Base-by-base conservation (phyloP, 2,113 vertebrate species). In the human region DNA sequence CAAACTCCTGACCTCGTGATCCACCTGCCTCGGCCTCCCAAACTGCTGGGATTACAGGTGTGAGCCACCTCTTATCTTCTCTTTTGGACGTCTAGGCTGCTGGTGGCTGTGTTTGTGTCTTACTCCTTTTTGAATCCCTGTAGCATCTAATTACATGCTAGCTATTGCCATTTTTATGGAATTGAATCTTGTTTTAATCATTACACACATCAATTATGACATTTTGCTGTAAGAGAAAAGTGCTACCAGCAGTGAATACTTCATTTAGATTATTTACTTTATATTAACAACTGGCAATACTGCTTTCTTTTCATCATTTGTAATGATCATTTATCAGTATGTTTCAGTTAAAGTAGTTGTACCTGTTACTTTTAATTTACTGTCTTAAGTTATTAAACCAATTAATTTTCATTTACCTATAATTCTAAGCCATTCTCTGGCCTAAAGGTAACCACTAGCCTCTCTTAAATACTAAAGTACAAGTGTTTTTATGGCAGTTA, bases 201-300 rank as follows among this genome's bases (percentile, higher is more conserved):
- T 96, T 25, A 6, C 52, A 45, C 6, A 70, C 30, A 64, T 83
- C 55, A 88, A 5, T 89, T 91, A 73, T 73, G 81, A 93, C 8
- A 89, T 59, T 93, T 94, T 48, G 52, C 50, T 81, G 3, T 97
- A 43, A 82, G 72, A 72, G 50, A 93, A 94, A 72, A 78, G 52
- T 64, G 35, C 16, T 22, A n/a, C 35, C 13, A 40, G 66, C 16
- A 66, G 66, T 80, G 68, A 75, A 55, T 23, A n/a, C 8, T 61
- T 80, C 50, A 45, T 50, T 90, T 50, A 85, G 35, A 55, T 83
- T 59, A 64, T 78, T 89, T 45, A 55, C 40, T 68, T 90, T 55
- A n/a, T 52, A 32, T 64, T 64, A 64, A 64, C 61, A 78, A 52
- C 70, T 81, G 25, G 1, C 45, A n/a, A 52, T 75, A n/a, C 38